Percentiles rank a stretch among this genome's conserved stretches.
phyloP scores from a whole-genome alignment of 2,888 invertebrate genomes.

The Camponotus fellah region DNA sequence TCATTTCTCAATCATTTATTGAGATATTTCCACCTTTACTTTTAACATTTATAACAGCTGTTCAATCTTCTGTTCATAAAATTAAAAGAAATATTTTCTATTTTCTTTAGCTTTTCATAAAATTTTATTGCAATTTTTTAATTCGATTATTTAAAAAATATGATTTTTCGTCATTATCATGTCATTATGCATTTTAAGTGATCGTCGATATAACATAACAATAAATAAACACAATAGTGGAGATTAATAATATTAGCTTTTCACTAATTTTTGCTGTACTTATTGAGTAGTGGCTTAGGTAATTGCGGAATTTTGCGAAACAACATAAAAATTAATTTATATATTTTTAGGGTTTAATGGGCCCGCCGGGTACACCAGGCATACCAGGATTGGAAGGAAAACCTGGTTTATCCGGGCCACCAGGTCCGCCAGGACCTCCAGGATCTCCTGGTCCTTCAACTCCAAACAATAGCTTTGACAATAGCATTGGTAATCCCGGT shows the following conservation, averaged over 20 bases:
- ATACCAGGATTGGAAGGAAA: slow-evolving; percentile 81
- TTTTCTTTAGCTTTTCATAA: too few relatives aligned
- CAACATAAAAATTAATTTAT: slow-evolving; percentile 1
- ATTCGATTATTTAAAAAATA: too few relatives aligned
- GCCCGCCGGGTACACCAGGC: slow-evolving; percentile 81
- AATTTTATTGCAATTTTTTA: too few relatives aligned
- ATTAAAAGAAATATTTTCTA: too few relatives aligned
- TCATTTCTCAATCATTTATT: too few relatives aligned
- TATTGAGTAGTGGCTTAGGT: background rate
- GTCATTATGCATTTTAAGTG: background rate
- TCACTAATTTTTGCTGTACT: background rate
- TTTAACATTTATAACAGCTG: too few relatives aligned
- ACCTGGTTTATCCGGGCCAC: slow-evolving; percentile 80
- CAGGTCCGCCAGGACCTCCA: slow-evolving; percentile 73
- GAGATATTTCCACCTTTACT: too few relatives aligned
- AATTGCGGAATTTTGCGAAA: background rate
- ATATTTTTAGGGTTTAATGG: slow-evolving; percentile 64
- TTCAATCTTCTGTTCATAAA: too few relatives aligned
- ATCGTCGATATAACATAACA: background rate
- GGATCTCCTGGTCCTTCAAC: slow-evolving; percentile 61
- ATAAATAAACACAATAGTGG: background rate
- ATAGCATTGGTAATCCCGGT: slow-evolving; percentile 86
- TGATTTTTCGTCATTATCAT: background rate
- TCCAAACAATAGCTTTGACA: slow-evolving; percentile 75
- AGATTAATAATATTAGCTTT: background rate